These are phyloP conservation scores for Bufo bufo DNA, from an alignment of 2,113 vertebrate species.

Conservation along the genomic window DNA sequence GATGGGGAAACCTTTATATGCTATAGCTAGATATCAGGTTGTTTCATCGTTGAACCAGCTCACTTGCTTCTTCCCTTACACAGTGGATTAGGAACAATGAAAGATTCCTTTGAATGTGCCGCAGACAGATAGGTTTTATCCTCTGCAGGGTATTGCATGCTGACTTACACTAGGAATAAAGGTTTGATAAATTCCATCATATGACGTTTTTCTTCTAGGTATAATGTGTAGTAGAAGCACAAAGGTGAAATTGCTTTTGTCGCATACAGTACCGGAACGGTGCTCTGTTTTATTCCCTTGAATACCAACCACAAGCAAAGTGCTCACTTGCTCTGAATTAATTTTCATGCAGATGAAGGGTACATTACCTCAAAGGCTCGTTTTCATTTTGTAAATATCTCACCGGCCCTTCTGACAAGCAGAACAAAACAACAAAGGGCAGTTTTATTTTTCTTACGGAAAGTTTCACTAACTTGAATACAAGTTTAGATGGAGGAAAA, in stretches of 20 bases:
- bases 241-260: slow-evolving; percentile 53
- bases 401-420: neutral
- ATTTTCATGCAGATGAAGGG: slow-evolving; percentile 21
- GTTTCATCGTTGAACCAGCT: slow-evolving; percentile 13
- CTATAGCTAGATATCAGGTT: neutral
- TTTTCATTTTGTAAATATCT: slow-evolving; percentile 32
- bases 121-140: slow-evolving; percentile 48
- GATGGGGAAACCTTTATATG: no score
- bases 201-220: slow-evolving; percentile 39
- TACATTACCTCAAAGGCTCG: neutral
- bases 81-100: slow-evolving; percentile 23
- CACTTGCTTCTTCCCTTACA: slow-evolving; percentile 3
- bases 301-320: slow-evolving; percentile 34
- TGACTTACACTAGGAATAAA: slow-evolving; percentile 48
- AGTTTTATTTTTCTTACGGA: neutral
- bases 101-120: slow-evolving; percentile 47
- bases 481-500: neutral
- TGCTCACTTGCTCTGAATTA: slow-evolving; percentile 9
- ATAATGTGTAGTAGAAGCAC: slow-evolving; percentile 41
- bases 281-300: slow-evolving; percentile 2
- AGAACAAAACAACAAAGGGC: neutral
- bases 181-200: slow-evolving; percentile 54
- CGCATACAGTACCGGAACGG: neutral
- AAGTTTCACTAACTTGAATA: neutral
- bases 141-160: slow-evolving; percentile 48